Base-by-base conservation (phyloP, 2,888 invertebrate genomes). In the Dascillus cervinus region DNA sequence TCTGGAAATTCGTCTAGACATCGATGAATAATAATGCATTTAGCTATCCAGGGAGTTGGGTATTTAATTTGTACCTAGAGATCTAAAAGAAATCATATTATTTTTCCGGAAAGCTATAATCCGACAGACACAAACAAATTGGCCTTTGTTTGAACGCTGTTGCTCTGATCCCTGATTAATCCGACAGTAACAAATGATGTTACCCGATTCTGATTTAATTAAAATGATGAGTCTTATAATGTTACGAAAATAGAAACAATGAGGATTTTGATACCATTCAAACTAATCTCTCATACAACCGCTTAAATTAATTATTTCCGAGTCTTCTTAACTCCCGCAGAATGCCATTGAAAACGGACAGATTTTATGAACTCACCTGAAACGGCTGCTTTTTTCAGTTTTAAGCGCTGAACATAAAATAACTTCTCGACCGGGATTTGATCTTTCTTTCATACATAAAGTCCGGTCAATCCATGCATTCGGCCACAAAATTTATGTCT, bases 401-500 rank as follows among this genome's bases (percentile, higher is more conserved):
- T n/a, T n/a, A n/a, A n/a, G n/a, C n/a, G n/a, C n/a, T n/a, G n/a
- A n/a, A n/a, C n/a, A n/a, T n/a, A n/a, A n/a, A n/a, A n/a, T n/a
- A n/a, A n/a, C n/a, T n/a, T n/a, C n/a, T n/a, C n/a, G n/a, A n/a
- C n/a, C n/a, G 25, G 34, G 23, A 30, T 29, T 30, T 29, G 29
- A 19, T 25, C 19, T 20, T 29, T 22, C 25, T 25, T 23, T 17
- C 25, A 13, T 22, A 22, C 29, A 21, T 29, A 20, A 25, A 24
- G 5, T 23, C 20, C 24, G 30, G 34, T 30, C 34, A 34, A 30
- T 34, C 24, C 29, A 20, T 34, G 34, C 23, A 25, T 30, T 29
- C 31, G 34, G 30, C 28, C 30, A 20, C 25, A 9, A 37, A 41
- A 41, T 41, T 41, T 41, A 38, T 38, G 38, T 29, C 41, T 25